Conservation (phyloP, 2,888 invertebrate genomes). For the Drosophila setosimentum region DNA sequence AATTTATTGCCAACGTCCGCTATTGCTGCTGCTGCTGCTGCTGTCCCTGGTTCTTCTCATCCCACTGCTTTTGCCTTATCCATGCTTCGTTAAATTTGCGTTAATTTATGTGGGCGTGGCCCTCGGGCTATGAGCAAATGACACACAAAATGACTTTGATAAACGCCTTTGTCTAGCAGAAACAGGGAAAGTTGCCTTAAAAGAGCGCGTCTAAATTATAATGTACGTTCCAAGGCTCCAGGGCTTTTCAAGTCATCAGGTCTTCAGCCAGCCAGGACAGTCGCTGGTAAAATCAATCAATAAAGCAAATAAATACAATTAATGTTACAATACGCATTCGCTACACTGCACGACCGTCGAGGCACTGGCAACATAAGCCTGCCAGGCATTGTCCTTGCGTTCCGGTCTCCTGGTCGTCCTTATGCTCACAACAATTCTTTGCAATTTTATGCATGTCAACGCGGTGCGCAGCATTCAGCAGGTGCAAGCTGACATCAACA, state of each 20-base stretch:
- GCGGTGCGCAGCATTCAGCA: conserved; percentile 22
- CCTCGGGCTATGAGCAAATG: conserved; percentile 44
- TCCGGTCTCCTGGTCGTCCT: background rate
- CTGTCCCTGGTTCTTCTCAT: background rate
- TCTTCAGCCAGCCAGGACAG: background rate
- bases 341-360: conserved; percentile 39
- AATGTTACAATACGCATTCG: conserved; percentile 75
- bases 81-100: conserved; percentile 71
- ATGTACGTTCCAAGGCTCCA: conserved; percentile 20
- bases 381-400: conserved; percentile 5
- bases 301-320: conserved; percentile 77
- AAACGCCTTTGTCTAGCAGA: conserved; percentile 68
- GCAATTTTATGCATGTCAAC: conserved; percentile 73
- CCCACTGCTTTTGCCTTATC: conserved; percentile 14
- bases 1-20: conserved; percentile 66
- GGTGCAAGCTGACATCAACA: conserved; percentile 7
- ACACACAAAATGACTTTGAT: conserved; percentile 72
- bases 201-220: conserved; percentile 33
- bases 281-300: conserved; percentile 67
- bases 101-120: conserved; percentile 72
- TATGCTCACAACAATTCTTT: conserved; percentile 62
- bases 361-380: conserved; percentile 7
- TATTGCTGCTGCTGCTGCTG: background rate
- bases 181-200: conserved; percentile 12
- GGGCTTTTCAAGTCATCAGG: background rate